Evolutionary conservation across 64 coral and sea anemone species (phyloP).

Genomic region (Anthopleura sola): DNA sequence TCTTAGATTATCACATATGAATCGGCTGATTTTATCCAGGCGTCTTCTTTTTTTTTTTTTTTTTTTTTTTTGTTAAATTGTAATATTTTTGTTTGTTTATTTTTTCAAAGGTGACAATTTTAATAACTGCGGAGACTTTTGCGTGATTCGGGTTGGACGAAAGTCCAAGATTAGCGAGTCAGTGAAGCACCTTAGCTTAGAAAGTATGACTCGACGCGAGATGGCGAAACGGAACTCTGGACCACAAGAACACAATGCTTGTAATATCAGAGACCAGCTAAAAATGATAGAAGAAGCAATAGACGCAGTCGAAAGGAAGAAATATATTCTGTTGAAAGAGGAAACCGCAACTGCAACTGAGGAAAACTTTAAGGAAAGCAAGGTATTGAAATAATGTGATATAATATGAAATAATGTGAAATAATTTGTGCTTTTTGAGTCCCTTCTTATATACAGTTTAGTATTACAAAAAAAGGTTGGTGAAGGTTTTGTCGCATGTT

Average conservation of each 20-base stretch:
- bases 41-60: no score
- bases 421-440: not conserved
- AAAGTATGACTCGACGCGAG: slow-evolving; percentile 38
- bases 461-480: no score
- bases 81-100: no score
- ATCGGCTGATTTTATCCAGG: no score
- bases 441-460: no score
- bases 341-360: not conserved
- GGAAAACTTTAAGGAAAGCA: not conserved
- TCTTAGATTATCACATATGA: no score
- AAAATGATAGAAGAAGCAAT: not conserved
- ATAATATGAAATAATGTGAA: no score
- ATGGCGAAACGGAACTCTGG: not conserved
- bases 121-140: slow-evolving; percentile 75
- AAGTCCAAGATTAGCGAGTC: slow-evolving; percentile 53
- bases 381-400: not conserved
- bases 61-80: no score
- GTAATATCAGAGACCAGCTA: slow-evolving; percentile 29
- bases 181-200: slow-evolving; percentile 44
- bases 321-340: not conserved
- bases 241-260: not conserved
- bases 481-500: no score
- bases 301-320: not conserved
- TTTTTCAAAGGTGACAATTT: not conserved
- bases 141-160: slow-evolving; percentile 78